Evolutionary conservation across 2,113 vertebrate genomes (phyloP), one percentile per base, ranked within the genome.

Genomic region (Cepphus grylle): DNA sequence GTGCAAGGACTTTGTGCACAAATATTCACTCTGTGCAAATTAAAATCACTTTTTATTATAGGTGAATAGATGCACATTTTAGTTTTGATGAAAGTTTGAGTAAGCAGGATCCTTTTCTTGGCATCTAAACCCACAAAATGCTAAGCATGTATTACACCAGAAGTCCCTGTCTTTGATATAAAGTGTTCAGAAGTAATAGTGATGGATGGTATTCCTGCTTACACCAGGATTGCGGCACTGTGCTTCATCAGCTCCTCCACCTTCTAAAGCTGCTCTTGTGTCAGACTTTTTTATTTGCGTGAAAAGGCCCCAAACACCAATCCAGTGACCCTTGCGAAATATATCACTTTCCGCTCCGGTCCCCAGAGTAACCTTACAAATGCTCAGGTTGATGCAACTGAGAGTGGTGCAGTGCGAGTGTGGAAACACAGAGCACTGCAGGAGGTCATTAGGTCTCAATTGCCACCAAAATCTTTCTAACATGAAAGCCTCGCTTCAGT

Each of bases 261-360:
- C 76, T 90, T 71, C 36, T 47, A 34, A 72, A 81, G 74, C 70
- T 79, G 40, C 73, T 83, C 49, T 84, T 71, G 40, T 32, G 61
- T 52, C 84, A 77, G 34, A 8, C 15, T 23, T 45, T 52, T 61
- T 40, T 40, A 18, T 87, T 66, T 34, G 30, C 1, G 1, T 59
- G 45, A 45, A 71, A 86, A 50, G 45, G n/a, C n/a, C 71, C 42
- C 47, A 63, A 69, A 30, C 65, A 26, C 5, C 40, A 45, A 5
- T 40, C 16, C n/a, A n/a, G 32, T 0, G 8, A 12, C n/a, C 61
- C 15, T 45, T 43, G 61, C 61, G 16, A n/a, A 58, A 59, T 7
- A 2, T 11, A 5, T 81, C 22, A 1, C 30, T 58, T 62, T 42
- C 30, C 0, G 0, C 29, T 40, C 30, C 8, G 3, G 26, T 79